phyloP scores from a whole-genome alignment of 2,888 invertebrate genomes.

The Parnassius orleans region DNA sequence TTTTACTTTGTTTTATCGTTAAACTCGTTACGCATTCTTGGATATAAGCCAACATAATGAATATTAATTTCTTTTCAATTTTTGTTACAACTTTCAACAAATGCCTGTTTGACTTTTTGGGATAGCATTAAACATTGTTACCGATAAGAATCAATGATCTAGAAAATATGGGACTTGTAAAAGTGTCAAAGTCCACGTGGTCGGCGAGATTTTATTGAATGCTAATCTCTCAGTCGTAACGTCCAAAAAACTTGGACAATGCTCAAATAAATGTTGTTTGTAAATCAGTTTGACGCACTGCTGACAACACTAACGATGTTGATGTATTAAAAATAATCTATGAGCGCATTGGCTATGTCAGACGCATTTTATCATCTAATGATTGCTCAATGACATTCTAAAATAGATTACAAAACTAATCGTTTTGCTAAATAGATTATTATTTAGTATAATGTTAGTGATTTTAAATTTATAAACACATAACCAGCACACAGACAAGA shows the following conservation, averaged over 20 bases:
- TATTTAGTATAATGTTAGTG: too few relatives aligned
- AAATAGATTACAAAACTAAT: too few relatives aligned
- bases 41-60: not conserved
- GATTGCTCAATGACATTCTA: too few relatives aligned
- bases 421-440: too few relatives aligned
- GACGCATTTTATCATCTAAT: too few relatives aligned
- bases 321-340: too few relatives aligned
- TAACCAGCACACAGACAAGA: too few relatives aligned
- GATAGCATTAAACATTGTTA: constrained; percentile 1
- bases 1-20: not conserved
- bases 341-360: too few relatives aligned
- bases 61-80: not conserved
- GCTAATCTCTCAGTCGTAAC: constrained; percentile 8
- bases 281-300: not conserved
- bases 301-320: not conserved
- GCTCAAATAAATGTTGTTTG: not conserved
- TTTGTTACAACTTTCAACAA: not conserved
- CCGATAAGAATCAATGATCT: not conserved
- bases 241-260: not conserved
- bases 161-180: constrained; percentile 9
- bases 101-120: constrained; percentile 7
- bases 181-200: constrained; percentile 12
- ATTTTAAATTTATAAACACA: too few relatives aligned
- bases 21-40: not conserved
- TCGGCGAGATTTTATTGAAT: not conserved